Percentiles rank a stretch among this genome's conserved stretches.
These are phyloP conservation scores for Epinephelus coioides DNA, from an alignment of 2,797 vertebrate species.

Conservation along the genomic window DNA sequence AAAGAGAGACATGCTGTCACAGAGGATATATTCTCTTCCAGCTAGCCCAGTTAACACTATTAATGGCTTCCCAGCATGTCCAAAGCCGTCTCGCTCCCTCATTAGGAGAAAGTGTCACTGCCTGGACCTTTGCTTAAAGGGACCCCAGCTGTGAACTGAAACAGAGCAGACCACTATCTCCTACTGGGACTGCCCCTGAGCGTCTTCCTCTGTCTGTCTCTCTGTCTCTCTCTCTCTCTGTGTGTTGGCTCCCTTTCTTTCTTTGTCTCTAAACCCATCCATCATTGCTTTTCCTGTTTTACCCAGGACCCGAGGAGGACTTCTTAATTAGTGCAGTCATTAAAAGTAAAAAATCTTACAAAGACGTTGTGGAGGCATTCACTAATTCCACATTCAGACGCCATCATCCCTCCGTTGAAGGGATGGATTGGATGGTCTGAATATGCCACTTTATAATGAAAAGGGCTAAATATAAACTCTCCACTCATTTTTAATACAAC, in stretches of 20 bases:
- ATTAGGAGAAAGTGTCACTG: conserved; percentile 73
- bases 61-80: conserved; percentile 71
- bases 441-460: conserved; percentile 71
- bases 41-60: conserved; percentile 60
- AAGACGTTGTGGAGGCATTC: conserved; percentile 39
- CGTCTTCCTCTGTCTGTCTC: conserved; percentile 10
- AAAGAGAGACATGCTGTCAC: conserved; percentile 34
- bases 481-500: conserved; percentile 55
- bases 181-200: conserved; percentile 54
- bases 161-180: conserved; percentile 56
- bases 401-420: conserved; percentile 55
- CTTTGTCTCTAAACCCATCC: conserved; percentile 68
- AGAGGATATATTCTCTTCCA: conserved; percentile 47
- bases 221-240: conserved; percentile 18
- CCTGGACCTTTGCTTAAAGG: conserved; percentile 67
- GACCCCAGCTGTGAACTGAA: conserved; percentile 63
- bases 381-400: conserved; percentile 67
- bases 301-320: conserved; percentile 59
- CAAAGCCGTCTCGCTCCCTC: conserved; percentile 63
- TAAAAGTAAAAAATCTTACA: conserved; percentile 66
- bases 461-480: conserved; percentile 68
- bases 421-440: conserved; percentile 66
- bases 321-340: conserved; percentile 76
- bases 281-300: conserved; percentile 56
- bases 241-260: conserved; percentile 45